Base-by-base conservation (phyloP, 2,888 invertebrate species). In the Chrysodeixis includens region DNA sequence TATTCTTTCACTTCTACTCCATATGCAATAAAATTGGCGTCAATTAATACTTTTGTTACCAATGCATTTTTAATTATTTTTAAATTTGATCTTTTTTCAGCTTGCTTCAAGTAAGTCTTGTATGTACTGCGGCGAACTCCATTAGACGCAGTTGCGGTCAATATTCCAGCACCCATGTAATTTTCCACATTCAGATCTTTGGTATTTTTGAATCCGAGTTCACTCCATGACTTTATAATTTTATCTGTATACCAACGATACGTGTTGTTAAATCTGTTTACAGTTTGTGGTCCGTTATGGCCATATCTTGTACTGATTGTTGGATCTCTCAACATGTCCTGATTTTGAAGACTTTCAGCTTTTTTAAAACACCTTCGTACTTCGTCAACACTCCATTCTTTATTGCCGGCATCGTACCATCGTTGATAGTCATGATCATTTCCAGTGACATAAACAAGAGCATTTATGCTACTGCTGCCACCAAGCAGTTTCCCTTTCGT, bases 401-500 rank as follows among this genome's bases (percentile, higher is more conserved):
- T 22, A 12, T 95, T 76, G 86, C 90, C 71, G 95, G 87, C 68
- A 79, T 83, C 95, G 26, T 90, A 92, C 96, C 96, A 96, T 16
- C 84, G 82, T 62, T 95, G 88, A 66, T 92, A 96, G 76, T 96
- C 96, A 0, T 82, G 69, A 0, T 83, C 81, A 62, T 89, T 92
- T 0, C 96, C 96, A 20, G 93, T 92, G 0, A 95, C 86, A 75
- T 96, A 96, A 40, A 95, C 84, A 93, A 96, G 96, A 10, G 88
- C 93, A 81, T 96, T 96, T 0, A 96, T 86, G 2, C 90, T 88
- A 16, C 96, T 95, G 0, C 93, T 89, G 0, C 96, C 96, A 51
- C 96, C 96, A 70, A 96, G 88, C 86, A 96, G 92, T 83, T 96
- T 96, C 0, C 97, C 97, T 54, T 96, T 91, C 8, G 96, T 93